Evolutionary conservation across 2,888 invertebrate genomes (phyloP), one percentile per base, ranked within the genome.

Genomic region (Imbricaverruca yamaguchii): DNA sequence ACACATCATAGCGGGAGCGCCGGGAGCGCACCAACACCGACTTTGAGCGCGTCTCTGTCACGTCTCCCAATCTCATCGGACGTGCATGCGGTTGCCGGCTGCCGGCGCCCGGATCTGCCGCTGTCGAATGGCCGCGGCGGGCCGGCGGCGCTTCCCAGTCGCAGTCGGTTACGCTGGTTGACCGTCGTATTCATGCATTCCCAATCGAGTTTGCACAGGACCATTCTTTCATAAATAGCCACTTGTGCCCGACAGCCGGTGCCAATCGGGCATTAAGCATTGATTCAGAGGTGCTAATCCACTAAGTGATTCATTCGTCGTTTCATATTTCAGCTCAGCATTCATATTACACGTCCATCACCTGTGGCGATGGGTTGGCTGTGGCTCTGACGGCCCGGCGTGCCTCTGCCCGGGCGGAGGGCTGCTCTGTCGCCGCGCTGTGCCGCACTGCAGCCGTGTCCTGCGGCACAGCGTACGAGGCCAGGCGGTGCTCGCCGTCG

Each of bases 281-380:
- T 69, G 74, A 55, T 74, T 21, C 53, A 18, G 55, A 55, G 74
- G 55, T 21, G 74, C 55, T 74, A 74, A 74, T 74, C 74, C 53
- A 53, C 74, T 74, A 23, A 74, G 55, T 55, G 74, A 74, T 74
- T 74, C 74, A 74, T 74, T 74, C 74, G 53, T 21, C 74, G 74
- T 15, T 74, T 74, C 74, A 74, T 74, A 74, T 74, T 74, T 74
- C 74, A 74, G 74, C 11, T 11, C 21, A 55, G 21, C 74, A 74
- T 74, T 55, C 74, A 74, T 74, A 74, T 74, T 74, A 8, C 55
- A 74, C 15, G 21, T 21, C 21, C 18, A 74, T 74, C 74, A 74
- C 74, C 74, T 74, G 74, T 74, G 21, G 74, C 74, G 74, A 53
- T 55, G 21, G 59, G 59, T 11, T 13, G 59, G 59, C 59, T 15